phyloP scores from a whole-genome alignment of 2,888 invertebrate species.

The Diplolepis rosae region DNA sequence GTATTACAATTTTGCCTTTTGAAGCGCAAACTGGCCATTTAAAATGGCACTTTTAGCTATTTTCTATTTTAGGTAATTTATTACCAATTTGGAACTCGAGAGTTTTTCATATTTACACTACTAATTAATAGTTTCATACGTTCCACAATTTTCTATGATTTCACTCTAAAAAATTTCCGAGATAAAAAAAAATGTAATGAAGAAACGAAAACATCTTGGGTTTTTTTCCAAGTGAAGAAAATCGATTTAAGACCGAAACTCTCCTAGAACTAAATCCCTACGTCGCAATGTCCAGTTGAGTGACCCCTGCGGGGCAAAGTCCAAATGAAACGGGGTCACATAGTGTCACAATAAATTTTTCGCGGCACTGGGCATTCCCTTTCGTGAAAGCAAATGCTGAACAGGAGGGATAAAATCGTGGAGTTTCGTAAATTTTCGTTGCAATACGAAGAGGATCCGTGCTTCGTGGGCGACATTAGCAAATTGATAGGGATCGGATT shows the following conservation, averaged over 20 bases:
- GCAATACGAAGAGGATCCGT: neutral
- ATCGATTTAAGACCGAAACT: neutral
- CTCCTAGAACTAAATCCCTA: neutral
- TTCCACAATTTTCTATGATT: too few relatives aligned
- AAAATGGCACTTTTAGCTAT: too few relatives aligned
- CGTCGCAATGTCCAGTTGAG: neutral
- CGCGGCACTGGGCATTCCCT: neutral
- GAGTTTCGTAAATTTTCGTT: neutral
- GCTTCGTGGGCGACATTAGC: conserved; percentile 2
- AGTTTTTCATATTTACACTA: too few relatives aligned
- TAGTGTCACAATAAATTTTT: conserved; percentile 23
- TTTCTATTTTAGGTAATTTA: too few relatives aligned
- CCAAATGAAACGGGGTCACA: conserved; percentile 12
- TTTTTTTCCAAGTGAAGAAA: neutral
- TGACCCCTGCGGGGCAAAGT: conserved; percentile 4
- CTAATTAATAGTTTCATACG: too few relatives aligned
- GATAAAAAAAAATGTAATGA: neutral
- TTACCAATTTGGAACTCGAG: too few relatives aligned
- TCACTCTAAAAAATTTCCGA: too few relatives aligned
- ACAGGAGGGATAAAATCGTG: conserved; percentile 2
- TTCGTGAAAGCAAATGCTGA: neutral
- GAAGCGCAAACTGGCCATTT: too few relatives aligned
- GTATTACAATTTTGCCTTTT: too few relatives aligned
- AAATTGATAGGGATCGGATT: conserved; percentile 20
- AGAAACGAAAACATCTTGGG: neutral